These are phyloP conservation scores for Itoplectis maculator DNA, from an alignment of 2,888 invertebrate species.

Conservation along the genomic window DNA sequence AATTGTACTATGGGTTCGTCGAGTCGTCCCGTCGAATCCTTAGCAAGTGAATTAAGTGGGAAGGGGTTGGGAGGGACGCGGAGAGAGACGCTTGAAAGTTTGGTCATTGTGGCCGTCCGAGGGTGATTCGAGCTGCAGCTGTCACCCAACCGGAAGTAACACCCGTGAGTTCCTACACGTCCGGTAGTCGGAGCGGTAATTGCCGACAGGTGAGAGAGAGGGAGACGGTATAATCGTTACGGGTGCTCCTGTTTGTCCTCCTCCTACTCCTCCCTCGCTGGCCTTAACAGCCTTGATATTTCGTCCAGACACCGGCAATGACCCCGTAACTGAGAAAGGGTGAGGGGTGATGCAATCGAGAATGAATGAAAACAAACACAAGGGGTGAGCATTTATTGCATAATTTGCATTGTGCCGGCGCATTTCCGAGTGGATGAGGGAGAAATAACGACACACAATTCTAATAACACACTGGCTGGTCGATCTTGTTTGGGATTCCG, in stretches of 20 bases:
- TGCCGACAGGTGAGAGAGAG: slow-evolving; percentile 42
- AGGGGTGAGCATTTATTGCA: not conserved
- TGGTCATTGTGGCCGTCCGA: not conserved
- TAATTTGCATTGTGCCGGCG: not conserved
- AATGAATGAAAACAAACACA: slow-evolving; percentile 30
- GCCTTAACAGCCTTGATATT: slow-evolving; percentile 2
- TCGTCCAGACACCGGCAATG: slow-evolving; percentile 24
- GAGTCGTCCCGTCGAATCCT: slow-evolving; percentile 31
- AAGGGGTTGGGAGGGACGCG: not conserved
- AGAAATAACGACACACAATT: too few species aligned
- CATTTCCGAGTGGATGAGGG: too few species aligned
- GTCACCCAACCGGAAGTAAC: slow-evolving; percentile 39
- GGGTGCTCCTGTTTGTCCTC: not conserved
- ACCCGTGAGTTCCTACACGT: slow-evolving; percentile 43
- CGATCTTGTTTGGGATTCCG: too few species aligned
- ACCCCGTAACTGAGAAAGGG: slow-evolving; percentile 2
- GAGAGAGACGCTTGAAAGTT: not conserved
- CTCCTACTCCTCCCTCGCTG: not conserved
- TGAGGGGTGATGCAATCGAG: not conserved
- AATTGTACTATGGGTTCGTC: not conserved
- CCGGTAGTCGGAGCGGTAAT: slow-evolving; percentile 34
- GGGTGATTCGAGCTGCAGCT: slow-evolving; percentile 35
- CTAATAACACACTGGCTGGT: too few species aligned
- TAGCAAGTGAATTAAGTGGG: not conserved
- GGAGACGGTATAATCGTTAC: slow-evolving; percentile 29